These are phyloP conservation scores for Gasterosteus nipponicus DNA, from an alignment of 2,113 vertebrate genomes.

Conservation along the genomic window DNA sequence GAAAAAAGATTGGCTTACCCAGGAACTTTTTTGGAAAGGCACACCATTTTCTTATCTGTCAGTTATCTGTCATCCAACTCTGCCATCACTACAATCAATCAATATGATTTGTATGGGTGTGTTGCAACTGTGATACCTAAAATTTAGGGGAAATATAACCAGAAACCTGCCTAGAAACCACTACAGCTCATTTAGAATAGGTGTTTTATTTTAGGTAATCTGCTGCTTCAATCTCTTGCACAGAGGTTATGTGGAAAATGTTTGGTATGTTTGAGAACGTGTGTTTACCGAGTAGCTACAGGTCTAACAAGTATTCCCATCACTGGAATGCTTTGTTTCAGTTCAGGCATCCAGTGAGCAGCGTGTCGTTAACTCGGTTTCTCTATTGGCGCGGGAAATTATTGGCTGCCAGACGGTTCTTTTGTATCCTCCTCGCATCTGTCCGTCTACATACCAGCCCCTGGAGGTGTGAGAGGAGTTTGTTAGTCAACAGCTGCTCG, in stretches of 20 bases:
- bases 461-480: conserved; percentile 50
- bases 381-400: conserved; percentile 36
- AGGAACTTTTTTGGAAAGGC: background rate
- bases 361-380: conserved; percentile 20
- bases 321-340: conserved; percentile 64
- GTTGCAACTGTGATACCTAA: background rate
- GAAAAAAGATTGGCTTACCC: background rate
- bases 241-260: conserved; percentile 8
- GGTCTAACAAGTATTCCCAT: conserved; percentile 58
- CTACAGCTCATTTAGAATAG: background rate
- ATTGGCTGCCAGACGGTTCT: conserved; percentile 13
- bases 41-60: background rate
- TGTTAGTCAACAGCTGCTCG: conserved; percentile 50
- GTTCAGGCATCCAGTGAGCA: conserved; percentile 2
- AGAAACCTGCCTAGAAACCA: background rate
- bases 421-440: conserved; percentile 45
- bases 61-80: background rate
- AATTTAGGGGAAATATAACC: background rate
- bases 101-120: background rate
- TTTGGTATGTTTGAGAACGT: conserved; percentile 40
- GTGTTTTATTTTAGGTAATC: background rate
- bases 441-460: conserved; percentile 53
- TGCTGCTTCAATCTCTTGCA: background rate
- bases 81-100: background rate
- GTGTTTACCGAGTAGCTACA: conserved; percentile 47